A percentile compares a stretch with the other conserved stretches of the same genome.
Conservation (phyloP, 2,888 invertebrate species). For the Elaeidobius kamerunicus region DNA sequence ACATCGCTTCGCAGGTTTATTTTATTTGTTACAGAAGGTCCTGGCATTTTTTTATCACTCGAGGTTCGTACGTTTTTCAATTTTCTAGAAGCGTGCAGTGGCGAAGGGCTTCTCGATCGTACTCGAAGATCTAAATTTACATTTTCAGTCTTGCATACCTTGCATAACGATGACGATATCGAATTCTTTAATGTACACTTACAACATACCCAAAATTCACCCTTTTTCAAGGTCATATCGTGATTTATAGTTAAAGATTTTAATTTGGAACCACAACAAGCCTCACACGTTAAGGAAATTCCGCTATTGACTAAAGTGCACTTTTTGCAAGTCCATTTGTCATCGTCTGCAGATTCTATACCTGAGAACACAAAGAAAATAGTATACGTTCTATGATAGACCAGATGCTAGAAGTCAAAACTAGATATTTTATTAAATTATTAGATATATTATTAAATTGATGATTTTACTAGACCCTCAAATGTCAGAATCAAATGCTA, state of each 20-base stretch:
- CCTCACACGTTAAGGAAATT: conserved; percentile 71
- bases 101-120: conserved; percentile 53
- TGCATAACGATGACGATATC: conserved; percentile 62
- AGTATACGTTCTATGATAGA: no score
- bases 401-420: no score
- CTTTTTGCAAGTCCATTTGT: conserved; percentile 80
- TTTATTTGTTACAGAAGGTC: conserved; percentile 27
- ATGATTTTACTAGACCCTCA: no score
- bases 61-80: conserved; percentile 26
- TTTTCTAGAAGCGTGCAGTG: conserved; percentile 46
- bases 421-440: conserved; percentile 9
- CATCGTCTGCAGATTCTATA: conserved; percentile 41
- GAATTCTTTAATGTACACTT: conserved; percentile 83
- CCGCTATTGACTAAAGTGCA: conserved; percentile 83
- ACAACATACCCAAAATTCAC: conserved; percentile 76
- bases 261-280: conserved; percentile 82
- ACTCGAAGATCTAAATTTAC: conserved; percentile 47
- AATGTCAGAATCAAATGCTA: no score
- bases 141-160: conserved; percentile 69
- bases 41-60: conserved; percentile 15
- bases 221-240: conserved; percentile 67
- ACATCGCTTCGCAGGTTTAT: conserved; percentile 38
- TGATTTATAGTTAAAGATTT: conserved; percentile 62
- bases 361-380: conserved; percentile 25
- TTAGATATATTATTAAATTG: no score